Evolutionary conservation across 2,797 vertebrate species (phyloP).

Genomic region (Loriculus beryllinus): DNA sequence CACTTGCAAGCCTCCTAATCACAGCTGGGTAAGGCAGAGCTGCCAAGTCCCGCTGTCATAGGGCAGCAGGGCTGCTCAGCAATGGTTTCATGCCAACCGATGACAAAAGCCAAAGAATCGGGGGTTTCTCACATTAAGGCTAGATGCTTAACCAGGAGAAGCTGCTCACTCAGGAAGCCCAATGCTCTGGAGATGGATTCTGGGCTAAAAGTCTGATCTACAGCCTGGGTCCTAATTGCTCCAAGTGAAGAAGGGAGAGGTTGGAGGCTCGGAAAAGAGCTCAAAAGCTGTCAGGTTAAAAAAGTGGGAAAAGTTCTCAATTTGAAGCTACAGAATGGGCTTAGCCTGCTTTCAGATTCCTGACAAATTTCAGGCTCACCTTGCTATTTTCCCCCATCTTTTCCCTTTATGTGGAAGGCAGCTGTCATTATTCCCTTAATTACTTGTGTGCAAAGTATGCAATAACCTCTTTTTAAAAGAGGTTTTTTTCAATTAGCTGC

Average conservation of each 20-base stretch:
- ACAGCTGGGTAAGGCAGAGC: background rate
- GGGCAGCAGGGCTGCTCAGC: background rate
- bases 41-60: background rate
- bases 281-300: background rate
- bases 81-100: accelerated
- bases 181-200: background rate
- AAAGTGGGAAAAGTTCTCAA: background rate
- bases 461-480: background rate
- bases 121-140: background rate
- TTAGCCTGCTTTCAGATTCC: background rate
- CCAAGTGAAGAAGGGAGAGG: background rate
- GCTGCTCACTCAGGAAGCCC: background rate
- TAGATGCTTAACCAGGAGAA: background rate
- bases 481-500: background rate
- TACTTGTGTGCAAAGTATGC: background rate
- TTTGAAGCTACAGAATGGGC: background rate
- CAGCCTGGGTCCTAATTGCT: background rate
- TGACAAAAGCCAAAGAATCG: background rate
- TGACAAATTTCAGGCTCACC: background rate
- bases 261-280: background rate
- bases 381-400: background rate
- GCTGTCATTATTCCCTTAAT: background rate
- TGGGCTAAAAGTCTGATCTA: background rate
- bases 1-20: accelerated
- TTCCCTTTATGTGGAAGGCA: background rate